Evolutionary conservation across 2,113 vertebrate species (phyloP), one percentile per base, ranked within the genome.

Genomic region (Cichladusa arquata): DNA sequence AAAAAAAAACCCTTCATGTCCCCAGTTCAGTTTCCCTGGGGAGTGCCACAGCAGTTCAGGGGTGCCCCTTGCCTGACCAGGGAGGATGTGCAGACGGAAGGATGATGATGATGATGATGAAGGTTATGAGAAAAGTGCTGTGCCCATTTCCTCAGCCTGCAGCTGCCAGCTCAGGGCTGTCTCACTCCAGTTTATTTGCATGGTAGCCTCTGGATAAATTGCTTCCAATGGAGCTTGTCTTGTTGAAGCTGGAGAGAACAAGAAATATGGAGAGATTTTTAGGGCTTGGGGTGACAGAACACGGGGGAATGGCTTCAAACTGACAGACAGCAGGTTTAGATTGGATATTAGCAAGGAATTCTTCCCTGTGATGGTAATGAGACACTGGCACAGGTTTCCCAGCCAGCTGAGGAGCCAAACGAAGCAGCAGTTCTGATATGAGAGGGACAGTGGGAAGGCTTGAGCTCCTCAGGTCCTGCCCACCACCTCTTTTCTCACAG

Each of bases 171-270:
- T 67, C 53, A 73, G 58, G 48, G 31, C 66, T 80, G 24, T 20
- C 33, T 60, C 34, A 29, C 38, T 47, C 28, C 7, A 4, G 17
- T 64, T 77, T 42, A 29, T 60, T 44, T 57, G 47, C 0, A 0
- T 47, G 24, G 34, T 47, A 34, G 20, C 42, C 69, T 56, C 56
- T 70, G 78, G 42, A 48, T 66, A 12, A 53, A 45, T 36, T 57
- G 24, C 33, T 70, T 57, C 42, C 61, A 23, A 0, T 26, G 33
- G 69, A 56, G 24, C 25, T 77, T 54, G 17, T 83, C n/a, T 31
- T 2, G 0, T 65, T 38, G 31, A 18, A 61, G 33, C 3, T 57
- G 15, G 42, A 61, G 51, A 56, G n/a, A 12, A 14, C 10, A 44
- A 67, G 53, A 50, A 36, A 36, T 5, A 6, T 4, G 36, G 36